Evolutionary conservation across 2,113 vertebrate species (phyloP).

Genomic region (Monarcha castaneiventris): DNA sequence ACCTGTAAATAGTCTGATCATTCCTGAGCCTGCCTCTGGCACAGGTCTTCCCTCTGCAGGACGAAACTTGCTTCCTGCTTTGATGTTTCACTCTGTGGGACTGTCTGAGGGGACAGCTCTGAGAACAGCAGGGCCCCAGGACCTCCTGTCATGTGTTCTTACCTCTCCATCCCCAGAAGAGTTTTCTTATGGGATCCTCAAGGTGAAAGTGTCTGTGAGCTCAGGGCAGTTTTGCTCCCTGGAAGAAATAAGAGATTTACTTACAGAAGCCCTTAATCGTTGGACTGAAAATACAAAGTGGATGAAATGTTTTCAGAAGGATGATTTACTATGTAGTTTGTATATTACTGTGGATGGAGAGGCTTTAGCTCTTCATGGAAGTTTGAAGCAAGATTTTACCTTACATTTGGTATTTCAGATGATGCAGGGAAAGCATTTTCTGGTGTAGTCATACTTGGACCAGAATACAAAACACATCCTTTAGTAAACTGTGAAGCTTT

Average conservation of each 20-base stretch:
- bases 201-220: slow-evolving; percentile 13
- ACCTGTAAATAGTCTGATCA: background rate
- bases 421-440: slow-evolving; percentile 40
- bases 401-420: slow-evolving; percentile 37
- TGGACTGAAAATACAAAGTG: background rate
- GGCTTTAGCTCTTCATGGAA: slow-evolving; percentile 7
- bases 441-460: slow-evolving; percentile 39
- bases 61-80: background rate
- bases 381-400: slow-evolving; percentile 35
- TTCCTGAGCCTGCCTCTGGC: background rate
- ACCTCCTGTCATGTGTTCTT: background rate
- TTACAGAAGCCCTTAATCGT: slow-evolving; percentile 4
- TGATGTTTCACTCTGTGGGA: background rate
- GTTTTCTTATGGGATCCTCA: background rate
- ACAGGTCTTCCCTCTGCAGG: background rate
- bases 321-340: slow-evolving; percentile 30
- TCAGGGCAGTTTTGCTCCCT: background rate
- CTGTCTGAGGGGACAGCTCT: background rate
- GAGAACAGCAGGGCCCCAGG: background rate
- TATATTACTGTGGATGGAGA: slow-evolving; percentile 1
- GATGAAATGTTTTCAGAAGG: background rate
- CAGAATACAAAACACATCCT: slow-evolving; percentile 57
- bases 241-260: background rate
- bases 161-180: background rate
- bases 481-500: slow-evolving; percentile 55